Evolutionary conservation across 2,113 vertebrate genomes (phyloP).

Genomic region (Taurulus bubalis): DNA sequence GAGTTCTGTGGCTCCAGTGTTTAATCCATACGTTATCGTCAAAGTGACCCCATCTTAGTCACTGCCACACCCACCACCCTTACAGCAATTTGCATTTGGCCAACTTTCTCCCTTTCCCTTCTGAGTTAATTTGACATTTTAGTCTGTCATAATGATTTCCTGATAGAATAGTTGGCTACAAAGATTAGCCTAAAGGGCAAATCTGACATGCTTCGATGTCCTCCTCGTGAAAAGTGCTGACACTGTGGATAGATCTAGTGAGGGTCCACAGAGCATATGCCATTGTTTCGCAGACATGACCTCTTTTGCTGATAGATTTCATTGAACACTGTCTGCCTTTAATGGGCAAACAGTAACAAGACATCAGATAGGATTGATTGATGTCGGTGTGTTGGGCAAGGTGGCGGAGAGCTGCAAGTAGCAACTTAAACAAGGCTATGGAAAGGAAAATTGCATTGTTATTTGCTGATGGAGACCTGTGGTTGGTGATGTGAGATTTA

Average conservation of each 20-base stretch:
- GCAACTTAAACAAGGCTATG: constrained; percentile 58
- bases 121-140: constrained; percentile 72
- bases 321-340: constrained; percentile 68
- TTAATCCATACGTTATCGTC: constrained; percentile 45
- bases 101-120: constrained; percentile 19
- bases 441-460: constrained; percentile 66
- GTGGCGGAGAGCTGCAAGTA: constrained; percentile 43
- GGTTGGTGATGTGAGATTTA: constrained; percentile 80
- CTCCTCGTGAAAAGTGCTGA: constrained; percentile 67
- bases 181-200: constrained; percentile 77
- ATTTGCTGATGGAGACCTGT: constrained; percentile 70
- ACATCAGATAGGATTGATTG: constrained; percentile 68
- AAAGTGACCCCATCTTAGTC: constrained; percentile 29
- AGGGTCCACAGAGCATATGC: constrained; percentile 36
- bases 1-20: constrained; percentile 11
- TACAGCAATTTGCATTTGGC: constrained; percentile 47
- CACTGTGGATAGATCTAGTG: constrained; percentile 30
- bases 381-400: constrained; percentile 48
- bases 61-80: constrained; percentile 14
- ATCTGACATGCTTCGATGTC: constrained; percentile 62
- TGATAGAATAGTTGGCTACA: constrained; percentile 67
- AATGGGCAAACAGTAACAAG: constrained; percentile 71
- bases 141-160: constrained; percentile 68
- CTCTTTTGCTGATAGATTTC: constrained; percentile 67
- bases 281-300: constrained; percentile 63